These are phyloP conservation scores for Toxostoma redivivum DNA, from an alignment of 2,113 vertebrate species.

Conservation along the genomic window DNA sequence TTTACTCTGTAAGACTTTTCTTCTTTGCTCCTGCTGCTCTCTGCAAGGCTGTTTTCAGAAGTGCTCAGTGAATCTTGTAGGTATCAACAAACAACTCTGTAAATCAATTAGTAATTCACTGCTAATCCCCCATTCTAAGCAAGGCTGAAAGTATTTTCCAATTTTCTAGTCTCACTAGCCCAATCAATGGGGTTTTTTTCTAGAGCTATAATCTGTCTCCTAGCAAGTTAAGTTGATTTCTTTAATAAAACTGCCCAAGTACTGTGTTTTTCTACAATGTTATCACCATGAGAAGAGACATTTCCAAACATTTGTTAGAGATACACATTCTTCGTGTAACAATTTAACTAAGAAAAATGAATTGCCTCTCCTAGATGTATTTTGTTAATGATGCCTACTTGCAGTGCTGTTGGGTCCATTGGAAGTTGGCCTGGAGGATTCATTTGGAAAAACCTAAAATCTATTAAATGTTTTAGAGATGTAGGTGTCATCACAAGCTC, in stretches of 20 bases:
- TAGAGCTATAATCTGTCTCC: not conserved
- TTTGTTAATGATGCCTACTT: conserved; percentile 7
- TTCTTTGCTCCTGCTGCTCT: not conserved
- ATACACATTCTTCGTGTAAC: not conserved
- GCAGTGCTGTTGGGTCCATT: not conserved
- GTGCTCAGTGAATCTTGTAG: not conserved
- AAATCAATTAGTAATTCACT: not conserved
- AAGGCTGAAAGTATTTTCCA: not conserved
- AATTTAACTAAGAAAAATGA: not conserved
- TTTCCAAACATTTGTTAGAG: conserved; percentile 6
- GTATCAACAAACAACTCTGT: accelerated
- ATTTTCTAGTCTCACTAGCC: not conserved
- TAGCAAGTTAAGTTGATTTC: not conserved
- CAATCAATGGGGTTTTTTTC: not conserved
- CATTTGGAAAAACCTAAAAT: not conserved
- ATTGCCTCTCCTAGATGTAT: not conserved
- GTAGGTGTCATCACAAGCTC: not conserved
- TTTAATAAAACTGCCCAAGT: not conserved
- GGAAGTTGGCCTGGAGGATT: not conserved
- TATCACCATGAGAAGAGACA: not conserved
- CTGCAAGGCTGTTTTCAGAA: not conserved
- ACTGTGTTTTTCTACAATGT: not conserved
- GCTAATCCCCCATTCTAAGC: not conserved
- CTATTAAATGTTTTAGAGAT: not conserved
- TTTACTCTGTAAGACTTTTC: not conserved